Conservation (phyloP, 2,797 vertebrate genomes). For the Syndactyla subalaris region DNA sequence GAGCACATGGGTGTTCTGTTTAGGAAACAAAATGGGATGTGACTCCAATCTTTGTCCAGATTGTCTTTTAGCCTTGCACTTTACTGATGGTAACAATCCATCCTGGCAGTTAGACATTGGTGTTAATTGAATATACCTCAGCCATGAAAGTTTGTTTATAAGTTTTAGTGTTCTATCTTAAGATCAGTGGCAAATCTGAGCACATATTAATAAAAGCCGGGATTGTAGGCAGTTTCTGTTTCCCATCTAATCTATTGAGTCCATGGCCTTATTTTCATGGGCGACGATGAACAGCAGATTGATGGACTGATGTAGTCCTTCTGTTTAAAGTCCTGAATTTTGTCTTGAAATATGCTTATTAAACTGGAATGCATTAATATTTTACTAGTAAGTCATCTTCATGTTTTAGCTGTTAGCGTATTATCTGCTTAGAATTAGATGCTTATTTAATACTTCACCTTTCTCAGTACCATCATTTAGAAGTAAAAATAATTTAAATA, state of each 20-base stretch:
- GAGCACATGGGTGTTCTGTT: background rate
- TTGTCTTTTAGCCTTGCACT: background rate
- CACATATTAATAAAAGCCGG: background rate
- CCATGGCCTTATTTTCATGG: background rate
- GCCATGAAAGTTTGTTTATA: background rate
- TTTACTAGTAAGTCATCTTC: background rate
- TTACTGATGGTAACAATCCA: background rate
- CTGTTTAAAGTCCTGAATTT: background rate
- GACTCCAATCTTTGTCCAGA: background rate
- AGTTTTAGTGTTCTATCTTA: background rate
- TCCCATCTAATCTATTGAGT: background rate
- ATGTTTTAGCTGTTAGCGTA: background rate
- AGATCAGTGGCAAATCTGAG: background rate
- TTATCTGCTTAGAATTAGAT: slow-evolving; percentile 2
- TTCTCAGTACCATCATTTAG: slow-evolving; percentile 7
- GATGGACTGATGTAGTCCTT: background rate
- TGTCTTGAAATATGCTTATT: slow-evolving; percentile 1
- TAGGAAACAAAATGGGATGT: background rate
- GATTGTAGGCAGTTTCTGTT: background rate
- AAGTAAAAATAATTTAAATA: slow-evolving; percentile 36
- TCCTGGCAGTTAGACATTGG: background rate
- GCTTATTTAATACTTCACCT: slow-evolving; percentile 28
- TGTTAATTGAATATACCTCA: background rate
- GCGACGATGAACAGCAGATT: background rate
- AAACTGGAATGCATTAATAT: background rate